These are phyloP conservation scores for Sus scrofa DNA, from an alignment of 2,113 vertebrate species.

Conservation along the genomic window DNA sequence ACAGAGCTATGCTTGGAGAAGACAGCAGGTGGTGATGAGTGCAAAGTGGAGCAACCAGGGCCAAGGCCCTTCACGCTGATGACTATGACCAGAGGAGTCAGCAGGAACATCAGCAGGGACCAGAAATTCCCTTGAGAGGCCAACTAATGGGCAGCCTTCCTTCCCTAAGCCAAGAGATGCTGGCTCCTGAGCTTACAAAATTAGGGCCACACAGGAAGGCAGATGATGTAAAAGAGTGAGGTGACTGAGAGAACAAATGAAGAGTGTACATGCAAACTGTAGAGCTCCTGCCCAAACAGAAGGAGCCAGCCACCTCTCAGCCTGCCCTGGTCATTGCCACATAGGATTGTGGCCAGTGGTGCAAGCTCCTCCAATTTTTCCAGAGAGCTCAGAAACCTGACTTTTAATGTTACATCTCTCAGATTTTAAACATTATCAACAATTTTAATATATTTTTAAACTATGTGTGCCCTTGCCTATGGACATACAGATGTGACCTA, in stretches of 20 bases:
- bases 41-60: not conserved
- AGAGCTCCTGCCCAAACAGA: not conserved
- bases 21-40: not conserved
- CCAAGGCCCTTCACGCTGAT: not conserved
- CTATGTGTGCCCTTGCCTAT: not conserved
- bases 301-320: not conserved
- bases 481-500: not conserved
- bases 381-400: not conserved
- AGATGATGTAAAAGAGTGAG: not conserved
- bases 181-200: not conserved
- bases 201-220: not conserved
- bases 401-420: not conserved
- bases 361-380: not conserved
- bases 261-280: rapidly evolving
- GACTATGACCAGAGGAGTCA: not conserved
- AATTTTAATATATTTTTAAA: not conserved
- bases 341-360: not conserved
- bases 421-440: not conserved
- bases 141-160: not conserved
- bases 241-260: not conserved
- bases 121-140: not conserved
- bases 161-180: not conserved
- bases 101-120: not conserved
- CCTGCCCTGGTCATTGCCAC: too few species aligned
- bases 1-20: not conserved